Conservation (phyloP, 1,140 invertebrate genomes). For the Drosophila orosa region DNA sequence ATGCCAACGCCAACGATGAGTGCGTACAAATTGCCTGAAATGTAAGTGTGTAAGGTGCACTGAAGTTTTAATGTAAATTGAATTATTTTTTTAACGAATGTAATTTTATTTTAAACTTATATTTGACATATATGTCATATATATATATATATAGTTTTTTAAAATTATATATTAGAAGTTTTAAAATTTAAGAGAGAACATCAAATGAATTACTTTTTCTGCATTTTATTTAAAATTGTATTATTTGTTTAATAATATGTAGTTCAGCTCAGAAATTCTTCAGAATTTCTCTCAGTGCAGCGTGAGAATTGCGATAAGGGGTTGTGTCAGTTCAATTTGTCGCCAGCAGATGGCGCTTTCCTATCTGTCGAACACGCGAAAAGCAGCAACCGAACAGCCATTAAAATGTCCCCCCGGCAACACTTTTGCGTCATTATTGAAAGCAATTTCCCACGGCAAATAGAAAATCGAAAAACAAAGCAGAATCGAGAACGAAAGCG, state of each 20-base stretch:
- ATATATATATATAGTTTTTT: neutral
- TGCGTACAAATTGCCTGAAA: conserved; percentile 45
- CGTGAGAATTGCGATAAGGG: conserved; percentile 21
- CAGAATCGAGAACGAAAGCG: conserved; percentile 33
- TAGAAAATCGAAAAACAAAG: conserved; percentile 58
- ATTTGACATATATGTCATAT: neutral
- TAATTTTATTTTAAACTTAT: too few species aligned
- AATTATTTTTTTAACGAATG: neutral
- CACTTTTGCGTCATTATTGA: conserved; percentile 62
- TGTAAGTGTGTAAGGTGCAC: neutral
- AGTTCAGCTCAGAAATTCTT: fast-evolving
- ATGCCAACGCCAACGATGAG: conserved; percentile 38
- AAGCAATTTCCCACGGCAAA: conserved; percentile 55
- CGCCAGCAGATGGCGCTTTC: conserved; percentile 30
- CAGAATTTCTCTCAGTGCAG: conserved; percentile 10
- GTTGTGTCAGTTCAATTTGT: conserved; percentile 37
- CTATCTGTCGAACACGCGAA: conserved; percentile 35
- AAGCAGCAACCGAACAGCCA: conserved; percentile 28
- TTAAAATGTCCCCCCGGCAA: conserved; percentile 53
- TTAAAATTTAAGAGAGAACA: too few species aligned
- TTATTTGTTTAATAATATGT: neutral
- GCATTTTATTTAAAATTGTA: fast-evolving
- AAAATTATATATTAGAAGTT: too few species aligned
- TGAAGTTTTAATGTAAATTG: neutral
- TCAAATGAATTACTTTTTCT: neutral